A percentile compares a stretch with the other conserved stretches of the same genome.
phyloP scores from a whole-genome alignment of 2,797 vertebrate genomes.

The Prionace glauca region DNA sequence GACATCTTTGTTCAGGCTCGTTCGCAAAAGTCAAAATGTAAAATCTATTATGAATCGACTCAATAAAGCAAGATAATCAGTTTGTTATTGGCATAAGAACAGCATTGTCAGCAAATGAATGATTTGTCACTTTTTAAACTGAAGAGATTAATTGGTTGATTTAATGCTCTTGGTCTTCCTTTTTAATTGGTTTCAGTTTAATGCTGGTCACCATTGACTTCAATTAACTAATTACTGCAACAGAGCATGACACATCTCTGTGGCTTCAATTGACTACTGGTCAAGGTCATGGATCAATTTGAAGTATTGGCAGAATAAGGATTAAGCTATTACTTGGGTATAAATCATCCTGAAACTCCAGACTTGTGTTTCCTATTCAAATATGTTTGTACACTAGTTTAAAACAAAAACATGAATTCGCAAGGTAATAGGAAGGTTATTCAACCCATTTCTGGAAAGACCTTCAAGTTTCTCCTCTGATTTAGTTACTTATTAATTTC shows the following conservation, averaged over 20 bases:
- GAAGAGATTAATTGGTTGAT: neutral
- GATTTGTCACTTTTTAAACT: neutral
- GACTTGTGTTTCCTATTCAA: too few species aligned
- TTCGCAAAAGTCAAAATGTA: neutral
- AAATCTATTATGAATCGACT: neutral
- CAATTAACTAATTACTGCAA: constrained; percentile 8
- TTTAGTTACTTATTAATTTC: too few species aligned
- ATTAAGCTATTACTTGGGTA: too few species aligned
- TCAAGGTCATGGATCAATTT: neutral
- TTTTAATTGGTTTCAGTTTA: neutral
- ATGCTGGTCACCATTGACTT: neutral
- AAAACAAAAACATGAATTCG: too few species aligned
- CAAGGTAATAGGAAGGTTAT: too few species aligned
- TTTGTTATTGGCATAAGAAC: neutral
- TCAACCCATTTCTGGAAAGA: too few species aligned
- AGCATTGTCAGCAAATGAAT: neutral
- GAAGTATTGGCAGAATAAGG: neutral
- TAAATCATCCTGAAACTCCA: too few species aligned
- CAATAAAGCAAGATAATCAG: neutral
- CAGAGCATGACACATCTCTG: neutral
- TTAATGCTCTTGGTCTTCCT: neutral
- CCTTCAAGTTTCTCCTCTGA: too few species aligned
- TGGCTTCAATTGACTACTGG: neutral
- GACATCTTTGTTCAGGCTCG: neutral
- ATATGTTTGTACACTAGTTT: too few species aligned